phyloP scores from a whole-genome alignment of 35 echinoderm and acorn worm genomes.

The Amphiura filiformis region DNA sequence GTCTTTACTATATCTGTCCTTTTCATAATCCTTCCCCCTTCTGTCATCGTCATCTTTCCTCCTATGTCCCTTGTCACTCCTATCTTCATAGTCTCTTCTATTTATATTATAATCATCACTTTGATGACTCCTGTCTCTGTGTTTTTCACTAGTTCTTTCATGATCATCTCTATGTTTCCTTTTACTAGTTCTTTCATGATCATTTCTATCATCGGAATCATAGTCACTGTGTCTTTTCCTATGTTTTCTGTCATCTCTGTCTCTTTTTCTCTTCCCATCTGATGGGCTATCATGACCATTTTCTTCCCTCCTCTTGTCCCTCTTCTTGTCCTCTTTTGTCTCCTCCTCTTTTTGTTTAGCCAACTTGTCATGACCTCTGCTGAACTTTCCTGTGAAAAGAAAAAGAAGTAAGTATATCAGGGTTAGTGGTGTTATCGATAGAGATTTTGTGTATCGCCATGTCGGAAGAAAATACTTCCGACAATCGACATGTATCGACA shows the following conservation, averaged over 20 bases:
- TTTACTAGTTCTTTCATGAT: background rate
- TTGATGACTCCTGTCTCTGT: too few species aligned
- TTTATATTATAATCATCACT: too few species aligned
- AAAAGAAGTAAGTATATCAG: background rate
- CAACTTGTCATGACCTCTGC: conserved; percentile 45
- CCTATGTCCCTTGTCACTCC: background rate
- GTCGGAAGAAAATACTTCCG: too few species aligned
- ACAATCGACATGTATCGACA: too few species aligned
- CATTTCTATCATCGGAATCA: conserved; percentile 21
- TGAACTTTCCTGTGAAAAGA: conserved; percentile 67
- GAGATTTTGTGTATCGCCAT: too few species aligned
- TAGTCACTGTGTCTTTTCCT: conserved; percentile 15
- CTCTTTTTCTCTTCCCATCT: background rate
- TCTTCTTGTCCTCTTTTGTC: background rate
- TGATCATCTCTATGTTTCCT: conserved; percentile 12
- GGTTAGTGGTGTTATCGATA: too few species aligned
- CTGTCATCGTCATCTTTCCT: conserved; percentile 17
- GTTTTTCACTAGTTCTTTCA: conserved; percentile 11
- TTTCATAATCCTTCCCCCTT: conserved; percentile 28
- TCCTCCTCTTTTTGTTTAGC: conserved; percentile 6
- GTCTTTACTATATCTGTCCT: conserved; percentile 13
- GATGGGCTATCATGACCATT: background rate
- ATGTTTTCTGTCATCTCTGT: background rate
- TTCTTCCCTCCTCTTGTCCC: too few species aligned
- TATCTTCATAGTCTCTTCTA: background rate